Evolutionary conservation across 2,888 invertebrate species (phyloP), one percentile per base, ranked within the genome.

Genomic region (Caenorhabditis imperialis): DNA sequence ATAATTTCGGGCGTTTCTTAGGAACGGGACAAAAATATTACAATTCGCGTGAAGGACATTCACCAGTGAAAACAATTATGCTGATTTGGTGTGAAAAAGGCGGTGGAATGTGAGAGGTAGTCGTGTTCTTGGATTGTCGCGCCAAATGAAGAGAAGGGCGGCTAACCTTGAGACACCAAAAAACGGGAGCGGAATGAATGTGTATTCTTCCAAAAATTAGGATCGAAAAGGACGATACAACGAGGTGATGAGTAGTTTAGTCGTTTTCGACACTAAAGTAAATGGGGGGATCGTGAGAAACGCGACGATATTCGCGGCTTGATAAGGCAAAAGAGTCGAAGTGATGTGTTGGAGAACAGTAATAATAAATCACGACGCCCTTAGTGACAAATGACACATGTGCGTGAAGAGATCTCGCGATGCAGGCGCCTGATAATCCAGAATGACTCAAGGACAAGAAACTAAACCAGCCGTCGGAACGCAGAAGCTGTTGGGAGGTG

Each of bases 401-500:
- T 53, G 25, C 51, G 53, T 53, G 54, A 47, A 63, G 16, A 53
- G 42, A 30, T 40, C 37, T 18, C 37, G 40, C 47, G 65, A 65
- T 55, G 42, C n/a, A 38, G 50, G 16, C 50, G 57, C 50, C 57
- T 57, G 67, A 67, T 67, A 67, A 57, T 57, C 67, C 44, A 57
- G 67, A 57, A 44, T 44, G 67, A 67, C 37, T 57, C 50, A 67
- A 58, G 42, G 42, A 57, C 65, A 50, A 27, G 50, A 57, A 55
- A 55, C n/a, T 22, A 67, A 57, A 57, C 65, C 51, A 37, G 51
- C 16, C 51, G 48, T 22, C 14, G 16, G 20, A 14, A 35, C 50
- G 55, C 33, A 65, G 55, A 65, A 67, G 57, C 67, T 67, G 40
- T n/a, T n/a, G n/a, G n/a, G n/a, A 44, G 50, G 57, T 67, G 67